Evolutionary conservation across 2,888 invertebrate genomes (phyloP).

Genomic region (Aplocera efformata): DNA sequence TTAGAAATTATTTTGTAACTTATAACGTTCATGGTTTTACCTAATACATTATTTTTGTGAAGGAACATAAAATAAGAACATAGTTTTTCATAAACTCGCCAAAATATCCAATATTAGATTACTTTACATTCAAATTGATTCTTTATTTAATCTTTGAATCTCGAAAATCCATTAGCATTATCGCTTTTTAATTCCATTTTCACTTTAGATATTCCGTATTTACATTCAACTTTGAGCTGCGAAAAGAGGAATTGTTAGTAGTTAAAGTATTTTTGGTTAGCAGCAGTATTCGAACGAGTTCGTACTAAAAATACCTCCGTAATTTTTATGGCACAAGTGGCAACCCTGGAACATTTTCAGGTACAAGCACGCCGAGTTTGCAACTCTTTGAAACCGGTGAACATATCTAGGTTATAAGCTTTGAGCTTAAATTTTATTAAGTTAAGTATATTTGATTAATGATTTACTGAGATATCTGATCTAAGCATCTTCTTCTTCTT

Average conservation of each 20-base stretch:
- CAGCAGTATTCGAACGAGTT: slow-evolving; percentile 2
- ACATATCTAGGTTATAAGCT: neutral
- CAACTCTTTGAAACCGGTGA: slow-evolving; percentile 1
- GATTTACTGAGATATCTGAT: too few relatives aligned
- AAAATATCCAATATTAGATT: too few relatives aligned
- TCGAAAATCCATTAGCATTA: too few relatives aligned
- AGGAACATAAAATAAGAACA: too few relatives aligned
- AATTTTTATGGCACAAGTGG: slow-evolving; percentile 7
- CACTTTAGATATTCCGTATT: neutral
- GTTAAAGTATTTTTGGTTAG: neutral
- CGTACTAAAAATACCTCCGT: slow-evolving; percentile 4
- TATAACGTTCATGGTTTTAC: too few relatives aligned
- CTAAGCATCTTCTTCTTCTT: too few relatives aligned
- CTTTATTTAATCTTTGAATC: too few relatives aligned
- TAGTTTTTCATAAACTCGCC: too few relatives aligned
- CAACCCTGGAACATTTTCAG: slow-evolving; percentile 9
- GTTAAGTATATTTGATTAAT: neutral
- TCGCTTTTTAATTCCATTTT: neutral
- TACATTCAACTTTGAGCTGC: neutral
- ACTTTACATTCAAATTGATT: too few relatives aligned
- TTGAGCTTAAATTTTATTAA: neutral
- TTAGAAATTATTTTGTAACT: too few relatives aligned
- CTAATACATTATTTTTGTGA: too few relatives aligned
- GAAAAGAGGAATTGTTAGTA: neutral
- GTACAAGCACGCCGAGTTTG: neutral